Evolutionary conservation across 2,797 vertebrate genomes (phyloP).

Genomic region (Pygocentrus nattereri): DNA sequence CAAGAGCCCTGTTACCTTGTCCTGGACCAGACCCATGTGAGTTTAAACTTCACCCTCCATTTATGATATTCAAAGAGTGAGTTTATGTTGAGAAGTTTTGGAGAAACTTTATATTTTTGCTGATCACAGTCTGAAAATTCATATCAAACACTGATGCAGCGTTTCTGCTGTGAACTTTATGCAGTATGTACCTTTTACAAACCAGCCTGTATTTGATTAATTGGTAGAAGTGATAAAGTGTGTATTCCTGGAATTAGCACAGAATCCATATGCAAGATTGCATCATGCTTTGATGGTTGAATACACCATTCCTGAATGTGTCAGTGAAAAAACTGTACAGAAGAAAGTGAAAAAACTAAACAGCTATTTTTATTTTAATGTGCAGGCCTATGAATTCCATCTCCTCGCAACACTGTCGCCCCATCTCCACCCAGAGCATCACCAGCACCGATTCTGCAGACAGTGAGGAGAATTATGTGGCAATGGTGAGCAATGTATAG

Average conservation of each 20-base stretch:
- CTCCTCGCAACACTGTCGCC: conserved; percentile 92
- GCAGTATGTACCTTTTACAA: neutral
- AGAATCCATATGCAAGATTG: neutral
- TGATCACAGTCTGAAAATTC: too few relatives aligned
- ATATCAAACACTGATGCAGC: too few relatives aligned
- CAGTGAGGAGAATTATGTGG: conserved; percentile 98
- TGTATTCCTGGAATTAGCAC: neutral
- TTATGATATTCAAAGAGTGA: neutral
- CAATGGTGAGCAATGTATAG: conserved; percentile 87
- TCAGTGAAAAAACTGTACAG: neutral
- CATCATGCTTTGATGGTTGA: neutral
- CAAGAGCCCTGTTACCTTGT: conserved; percentile 96
- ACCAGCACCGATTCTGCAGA: conserved; percentile 99
- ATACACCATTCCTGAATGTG: neutral
- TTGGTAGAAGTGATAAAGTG: neutral
- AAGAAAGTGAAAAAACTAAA: neutral
- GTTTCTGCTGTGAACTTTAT: neutral
- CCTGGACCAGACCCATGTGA: conserved; percentile 95
- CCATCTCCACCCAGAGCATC: conserved; percentile 97
- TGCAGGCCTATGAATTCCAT: conserved; percentile 88
- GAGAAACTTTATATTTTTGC: neutral
- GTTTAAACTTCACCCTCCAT: conserved; percentile 49
- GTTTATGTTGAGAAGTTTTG: neutral
- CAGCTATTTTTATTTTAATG: conserved; percentile 34
- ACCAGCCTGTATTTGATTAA: neutral